Base-by-base conservation (phyloP, 2,888 invertebrate genomes). In the Sabatieria punctata region DNA sequence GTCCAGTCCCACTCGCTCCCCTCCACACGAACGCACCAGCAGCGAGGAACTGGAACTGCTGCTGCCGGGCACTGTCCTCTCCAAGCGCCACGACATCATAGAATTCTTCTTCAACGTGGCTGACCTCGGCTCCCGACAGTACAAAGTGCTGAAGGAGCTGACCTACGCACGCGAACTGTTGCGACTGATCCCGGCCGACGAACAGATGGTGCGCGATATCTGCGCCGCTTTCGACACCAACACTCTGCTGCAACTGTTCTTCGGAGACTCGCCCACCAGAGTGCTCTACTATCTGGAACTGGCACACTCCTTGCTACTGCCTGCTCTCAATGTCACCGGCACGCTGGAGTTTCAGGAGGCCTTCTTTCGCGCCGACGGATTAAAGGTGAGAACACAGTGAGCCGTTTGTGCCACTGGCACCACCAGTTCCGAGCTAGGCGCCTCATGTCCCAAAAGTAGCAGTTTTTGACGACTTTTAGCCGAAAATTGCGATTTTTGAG, bases 281-380 rank as follows among this genome's bases (percentile, higher is more conserved):
- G 81, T 82, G 60, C 73, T 80, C 46, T 81, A 81, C 60, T 77
- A 78, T 67, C 70, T 80, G 53, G 78, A 79, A 69, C 83, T 75
- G 60, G 55, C 56, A 51, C 86, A 91, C 68, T 80, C 85, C 51
- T 74, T 89, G 66, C 72, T 93, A 52, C 84, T 93, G 80, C 93
- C 93, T 15, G 85, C 88, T 6, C 71, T 78, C 8, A 83, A 84
- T 58, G 79, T 82, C 1, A 36, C 35, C 15, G 37, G n/a, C n/a
- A 30, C 15, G 38, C 19, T 18, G 22, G 38, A 19, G 38, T 38
- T 38, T 38, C 38, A 38, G 38, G 38, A 18, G 19, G 38, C n/a
- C n/a, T n/a, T n/a, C n/a, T n/a, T n/a, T n/a, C n/a, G n/a, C n/a
- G n/a, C n/a, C n/a, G n/a, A n/a, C n/a, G n/a, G n/a, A n/a, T n/a